These are phyloP conservation scores for Thera obeliscata DNA, from an alignment of 2,888 invertebrate genomes.

Conservation along the genomic window DNA sequence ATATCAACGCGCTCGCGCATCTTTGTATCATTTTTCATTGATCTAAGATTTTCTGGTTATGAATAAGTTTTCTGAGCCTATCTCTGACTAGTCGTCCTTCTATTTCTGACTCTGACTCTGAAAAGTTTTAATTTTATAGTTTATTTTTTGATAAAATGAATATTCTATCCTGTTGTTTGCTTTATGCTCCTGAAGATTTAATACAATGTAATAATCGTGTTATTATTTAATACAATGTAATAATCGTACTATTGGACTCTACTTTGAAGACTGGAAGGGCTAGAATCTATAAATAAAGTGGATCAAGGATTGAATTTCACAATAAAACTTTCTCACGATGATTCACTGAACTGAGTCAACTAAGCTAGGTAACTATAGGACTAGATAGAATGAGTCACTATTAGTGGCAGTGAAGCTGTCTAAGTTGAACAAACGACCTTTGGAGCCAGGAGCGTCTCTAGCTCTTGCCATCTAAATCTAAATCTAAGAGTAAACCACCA, in stretches of 20 bases:
- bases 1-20: slow-evolving; percentile 66
- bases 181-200: too few species aligned
- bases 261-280: background rate
- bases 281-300: slow-evolving; percentile 13
- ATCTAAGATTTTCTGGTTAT: background rate
- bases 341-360: slow-evolving; percentile 20
- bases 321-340: slow-evolving; percentile 24
- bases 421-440: too few species aligned
- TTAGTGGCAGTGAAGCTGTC: too few species aligned
- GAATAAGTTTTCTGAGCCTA: background rate
- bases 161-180: too few species aligned
- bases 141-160: too few species aligned
- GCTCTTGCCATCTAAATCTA: too few species aligned
- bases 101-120: too few species aligned
- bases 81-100: too few species aligned
- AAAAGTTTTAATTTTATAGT: too few species aligned
- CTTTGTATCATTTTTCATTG: slow-evolving; percentile 19
- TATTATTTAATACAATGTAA: background rate
- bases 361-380: background rate
- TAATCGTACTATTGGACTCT: background rate
- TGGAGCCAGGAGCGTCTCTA: too few species aligned
- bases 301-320: slow-evolving; percentile 16
- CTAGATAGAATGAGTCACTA: too few species aligned
- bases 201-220: background rate
- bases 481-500: too few species aligned